These are phyloP conservation scores for Pollachius pollachius DNA, from an alignment of 2,113 vertebrate genomes.

Conservation along the genomic window DNA sequence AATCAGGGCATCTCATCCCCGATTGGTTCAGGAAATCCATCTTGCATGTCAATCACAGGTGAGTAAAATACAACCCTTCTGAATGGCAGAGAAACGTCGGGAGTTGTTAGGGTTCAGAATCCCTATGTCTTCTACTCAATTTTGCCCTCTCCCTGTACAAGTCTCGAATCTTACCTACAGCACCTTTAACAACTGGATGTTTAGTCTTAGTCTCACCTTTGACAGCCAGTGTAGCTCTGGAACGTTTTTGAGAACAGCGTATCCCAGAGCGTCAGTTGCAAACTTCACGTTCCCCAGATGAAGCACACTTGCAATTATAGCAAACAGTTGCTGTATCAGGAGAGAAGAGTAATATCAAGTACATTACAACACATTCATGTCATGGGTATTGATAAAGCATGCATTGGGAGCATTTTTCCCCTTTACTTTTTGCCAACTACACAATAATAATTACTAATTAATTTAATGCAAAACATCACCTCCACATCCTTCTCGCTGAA, in stretches of 20 bases:
- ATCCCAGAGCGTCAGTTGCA: constrained; percentile 78
- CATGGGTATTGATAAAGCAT: not conserved
- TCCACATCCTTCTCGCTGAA: constrained; percentile 81
- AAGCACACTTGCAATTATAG: constrained; percentile 88
- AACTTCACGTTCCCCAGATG: constrained; percentile 92
- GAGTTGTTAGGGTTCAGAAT: no score
- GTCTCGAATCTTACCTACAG: no score
- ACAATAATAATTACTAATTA: not conserved
- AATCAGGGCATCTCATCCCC: no score
- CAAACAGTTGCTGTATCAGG: constrained; percentile 81
- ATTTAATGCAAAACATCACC: constrained; percentile 64
- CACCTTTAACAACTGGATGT: no score
- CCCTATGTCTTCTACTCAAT: no score
- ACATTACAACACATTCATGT: not conserved
- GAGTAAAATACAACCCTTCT: no score
- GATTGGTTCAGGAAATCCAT: no score
- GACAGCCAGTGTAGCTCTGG: constrained; percentile 89
- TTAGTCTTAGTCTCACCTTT: constrained; percentile 61
- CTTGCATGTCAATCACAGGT: no score
- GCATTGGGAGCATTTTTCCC: not conserved
- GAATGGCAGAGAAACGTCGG: no score
- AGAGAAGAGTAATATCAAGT: not conserved
- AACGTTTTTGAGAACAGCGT: constrained; percentile 76
- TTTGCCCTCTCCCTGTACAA: no score
- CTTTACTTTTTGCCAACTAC: not conserved